Conservation (phyloP, 2,888 invertebrate species). For the Herminia tarsipennalis region DNA sequence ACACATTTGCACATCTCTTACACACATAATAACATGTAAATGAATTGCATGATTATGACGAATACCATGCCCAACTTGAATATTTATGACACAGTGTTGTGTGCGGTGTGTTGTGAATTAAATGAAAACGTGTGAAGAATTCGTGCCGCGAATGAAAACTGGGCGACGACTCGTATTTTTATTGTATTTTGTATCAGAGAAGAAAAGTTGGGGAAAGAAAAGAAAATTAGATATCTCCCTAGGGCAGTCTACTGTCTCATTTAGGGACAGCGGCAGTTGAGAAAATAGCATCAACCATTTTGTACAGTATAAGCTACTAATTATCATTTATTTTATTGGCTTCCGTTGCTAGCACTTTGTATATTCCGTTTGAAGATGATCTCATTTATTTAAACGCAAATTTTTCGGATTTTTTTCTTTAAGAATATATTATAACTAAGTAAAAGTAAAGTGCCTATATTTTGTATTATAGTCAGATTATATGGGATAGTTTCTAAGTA, state of each 20-base stretch:
- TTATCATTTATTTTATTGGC: no score
- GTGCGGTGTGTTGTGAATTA: conserved; percentile 60
- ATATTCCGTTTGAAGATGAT: conserved; percentile 2
- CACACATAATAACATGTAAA: conserved; percentile 73
- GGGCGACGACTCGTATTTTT: conserved; percentile 42
- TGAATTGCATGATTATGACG: conserved; percentile 75
- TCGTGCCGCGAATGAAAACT: conserved; percentile 54
- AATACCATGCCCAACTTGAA: conserved; percentile 69
- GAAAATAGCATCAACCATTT: conserved; percentile 20
- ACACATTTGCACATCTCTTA: conserved; percentile 53
- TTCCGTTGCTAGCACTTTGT: no score
- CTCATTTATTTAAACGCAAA: background rate
- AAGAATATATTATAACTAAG: no score
- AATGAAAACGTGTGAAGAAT: conserved; percentile 59
- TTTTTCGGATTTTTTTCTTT: no score
- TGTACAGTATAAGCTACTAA: conserved; percentile 11
- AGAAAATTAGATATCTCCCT: conserved; percentile 39
- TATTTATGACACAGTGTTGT: conserved; percentile 64
- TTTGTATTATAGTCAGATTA: no score
- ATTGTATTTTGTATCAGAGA: conserved; percentile 41
- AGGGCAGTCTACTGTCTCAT: conserved; percentile 22
- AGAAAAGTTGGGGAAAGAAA: conserved; percentile 30
- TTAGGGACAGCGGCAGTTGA: conserved; percentile 18
- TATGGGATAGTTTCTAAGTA: no score
- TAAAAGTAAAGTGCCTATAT: no score